These are phyloP conservation scores for Arctia plantaginis DNA, from an alignment of 2,888 invertebrate species.

Conservation along the genomic window DNA sequence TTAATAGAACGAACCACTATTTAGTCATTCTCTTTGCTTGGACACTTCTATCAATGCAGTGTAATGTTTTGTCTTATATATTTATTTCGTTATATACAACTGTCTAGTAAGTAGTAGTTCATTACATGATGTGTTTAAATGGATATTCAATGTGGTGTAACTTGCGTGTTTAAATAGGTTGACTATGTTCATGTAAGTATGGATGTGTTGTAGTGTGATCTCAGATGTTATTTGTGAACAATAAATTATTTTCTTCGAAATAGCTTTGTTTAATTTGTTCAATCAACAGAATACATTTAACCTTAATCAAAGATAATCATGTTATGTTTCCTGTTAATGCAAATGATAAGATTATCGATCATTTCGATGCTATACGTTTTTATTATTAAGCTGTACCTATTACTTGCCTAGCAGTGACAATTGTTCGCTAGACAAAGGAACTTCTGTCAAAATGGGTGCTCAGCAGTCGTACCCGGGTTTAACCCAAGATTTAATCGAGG, in stretches of 20 bases:
- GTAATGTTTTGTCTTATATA: constrained; percentile 62
- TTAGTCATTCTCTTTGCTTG: neutral
- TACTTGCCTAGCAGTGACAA: constrained; percentile 7
- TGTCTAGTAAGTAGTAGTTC: constrained; percentile 58
- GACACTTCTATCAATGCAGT: constrained; percentile 19
- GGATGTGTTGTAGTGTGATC: constrained; percentile 73
- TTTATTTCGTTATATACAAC: constrained; percentile 71
- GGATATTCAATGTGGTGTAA: constrained; percentile 1
- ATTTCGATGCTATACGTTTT: constrained; percentile 18
- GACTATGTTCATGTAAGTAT: constrained; percentile 44
- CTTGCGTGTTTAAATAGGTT: constrained; percentile 22
- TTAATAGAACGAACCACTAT: neutral
- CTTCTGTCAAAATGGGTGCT: constrained; percentile 78
- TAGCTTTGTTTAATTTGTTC: constrained; percentile 35
- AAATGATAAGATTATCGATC: constrained; percentile 43
- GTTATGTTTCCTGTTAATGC: constrained; percentile 27
- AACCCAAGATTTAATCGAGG: constrained; percentile 86
- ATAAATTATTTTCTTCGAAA: constrained; percentile 74
- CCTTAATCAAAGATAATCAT: constrained; percentile 19
- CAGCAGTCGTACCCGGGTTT: constrained; percentile 80
- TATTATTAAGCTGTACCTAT: constrained; percentile 19
- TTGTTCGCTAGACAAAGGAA: neutral
- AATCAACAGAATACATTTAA: constrained; percentile 18
- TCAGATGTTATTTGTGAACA: constrained; percentile 70
- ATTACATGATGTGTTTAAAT: constrained; percentile 31